phyloP scores from a whole-genome alignment of 2,113 vertebrate genomes.

The zebrafish (Danio rerio) region DNA sequence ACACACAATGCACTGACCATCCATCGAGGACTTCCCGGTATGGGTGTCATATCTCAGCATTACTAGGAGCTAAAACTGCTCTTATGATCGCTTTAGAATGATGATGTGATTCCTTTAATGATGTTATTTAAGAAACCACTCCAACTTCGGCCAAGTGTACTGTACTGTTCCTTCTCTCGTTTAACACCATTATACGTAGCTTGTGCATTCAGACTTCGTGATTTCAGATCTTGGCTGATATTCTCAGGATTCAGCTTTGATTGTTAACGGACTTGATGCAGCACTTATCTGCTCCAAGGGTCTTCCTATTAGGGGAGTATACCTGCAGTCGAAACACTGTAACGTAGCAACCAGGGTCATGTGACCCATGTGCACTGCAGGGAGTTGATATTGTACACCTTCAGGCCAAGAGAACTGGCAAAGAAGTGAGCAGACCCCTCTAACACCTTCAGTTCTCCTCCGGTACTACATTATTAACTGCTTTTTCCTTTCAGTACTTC shows the following conservation, averaged over 20 bases:
- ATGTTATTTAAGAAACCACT: constrained; percentile 50
- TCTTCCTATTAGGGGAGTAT: constrained; percentile 36
- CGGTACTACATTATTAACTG: constrained; percentile 56
- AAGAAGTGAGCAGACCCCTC: constrained; percentile 43
- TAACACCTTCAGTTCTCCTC: constrained; percentile 23
- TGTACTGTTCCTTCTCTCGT: constrained; percentile 33
- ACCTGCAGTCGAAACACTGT: constrained; percentile 45
- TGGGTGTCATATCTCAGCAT: constrained; percentile 50
- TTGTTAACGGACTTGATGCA: constrained; percentile 40
- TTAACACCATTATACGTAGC: constrained; percentile 44
- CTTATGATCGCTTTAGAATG: constrained; percentile 50
- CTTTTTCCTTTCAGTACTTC: constrained; percentile 44
- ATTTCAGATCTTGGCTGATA: constrained; percentile 16
- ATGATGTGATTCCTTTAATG: constrained; percentile 59
- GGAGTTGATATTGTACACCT: constrained; percentile 63
- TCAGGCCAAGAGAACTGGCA: constrained; percentile 24
- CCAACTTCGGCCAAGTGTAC: constrained; percentile 42
- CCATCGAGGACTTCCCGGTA: constrained; percentile 52
- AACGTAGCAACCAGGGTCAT: constrained; percentile 61
- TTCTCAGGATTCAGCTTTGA: constrained; percentile 8
- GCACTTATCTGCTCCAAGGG: constrained; percentile 34
- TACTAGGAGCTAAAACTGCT: constrained; percentile 48
- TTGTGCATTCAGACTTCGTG: background rate
- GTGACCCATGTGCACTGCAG: constrained; percentile 45
- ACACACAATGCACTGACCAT: constrained; percentile 51